A percentile compares a stretch with the other conserved stretches of the same genome.
phyloP scores from a whole-genome alignment of 1,140 invertebrate species.

The Drosophila kepulauana region DNA sequence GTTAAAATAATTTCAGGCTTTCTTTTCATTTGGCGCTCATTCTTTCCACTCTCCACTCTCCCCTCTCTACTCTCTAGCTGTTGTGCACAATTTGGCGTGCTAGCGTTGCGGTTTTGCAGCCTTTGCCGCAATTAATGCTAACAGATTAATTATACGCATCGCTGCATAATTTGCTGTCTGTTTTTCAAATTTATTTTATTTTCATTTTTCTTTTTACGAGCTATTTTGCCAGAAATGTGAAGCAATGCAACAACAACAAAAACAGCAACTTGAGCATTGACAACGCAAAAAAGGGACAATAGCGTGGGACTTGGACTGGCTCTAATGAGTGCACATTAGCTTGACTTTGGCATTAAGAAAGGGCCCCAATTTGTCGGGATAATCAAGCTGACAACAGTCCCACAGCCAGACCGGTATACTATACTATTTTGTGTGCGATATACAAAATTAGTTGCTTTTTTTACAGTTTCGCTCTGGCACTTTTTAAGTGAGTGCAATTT shows the following conservation, averaged over 20 bases:
- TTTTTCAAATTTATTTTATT: conserved; percentile 64
- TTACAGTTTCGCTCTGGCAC: conserved; percentile 19
- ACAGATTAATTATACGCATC: conserved; percentile 82
- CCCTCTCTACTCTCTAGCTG: neutral
- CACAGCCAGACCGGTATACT: neutral
- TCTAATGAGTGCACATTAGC: conserved; percentile 77
- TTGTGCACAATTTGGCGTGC: conserved; percentile 7
- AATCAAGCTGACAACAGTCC: conserved; percentile 63
- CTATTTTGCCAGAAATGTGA: conserved; percentile 29
- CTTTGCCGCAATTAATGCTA: conserved; percentile 78
- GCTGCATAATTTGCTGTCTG: conserved; percentile 65
- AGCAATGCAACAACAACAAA: conserved; percentile 15
- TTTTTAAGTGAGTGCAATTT: conserved; percentile 76
- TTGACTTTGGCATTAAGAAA: conserved; percentile 38
- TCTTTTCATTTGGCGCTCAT: conserved; percentile 27
- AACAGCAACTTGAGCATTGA: neutral
- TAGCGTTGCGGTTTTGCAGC: conserved; percentile 66
- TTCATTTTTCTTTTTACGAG: conserved; percentile 46
- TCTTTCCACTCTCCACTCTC: neutral
- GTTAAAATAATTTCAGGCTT: conserved; percentile 69
- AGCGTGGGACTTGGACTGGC: conserved; percentile 24
- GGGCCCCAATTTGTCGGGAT: conserved; percentile 65
- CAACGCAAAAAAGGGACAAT: conserved; percentile 31
- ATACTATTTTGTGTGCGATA: neutral
- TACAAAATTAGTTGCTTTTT: neutral